A percentile compares a stretch with the other conserved stretches of the same genome.
Conservation (phyloP, 2,888 invertebrate species). For the Polylopha cassiicola region DNA sequence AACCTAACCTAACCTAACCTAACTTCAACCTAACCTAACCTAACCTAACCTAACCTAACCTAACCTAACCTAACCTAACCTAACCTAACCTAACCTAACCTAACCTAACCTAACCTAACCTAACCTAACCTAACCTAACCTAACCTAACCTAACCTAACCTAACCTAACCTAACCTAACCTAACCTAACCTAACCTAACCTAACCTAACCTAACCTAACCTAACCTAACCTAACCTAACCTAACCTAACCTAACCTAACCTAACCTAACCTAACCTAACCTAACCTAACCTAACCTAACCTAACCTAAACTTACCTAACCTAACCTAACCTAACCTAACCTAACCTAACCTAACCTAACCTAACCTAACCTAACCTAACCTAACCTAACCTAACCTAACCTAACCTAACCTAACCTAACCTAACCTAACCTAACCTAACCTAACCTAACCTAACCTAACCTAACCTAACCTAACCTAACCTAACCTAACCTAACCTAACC, state of each 20-base stretch:
- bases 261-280: constrained; percentile 25
- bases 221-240: constrained; percentile 27
- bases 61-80: constrained; percentile 21
- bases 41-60: constrained; percentile 22
- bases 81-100: constrained; percentile 28
- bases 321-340: constrained; percentile 24
- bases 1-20: constrained; percentile 25
- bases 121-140: constrained; percentile 14
- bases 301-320: constrained; percentile 23
- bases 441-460: constrained; percentile 24
- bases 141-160: constrained; percentile 14
- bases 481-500: constrained; percentile 22
- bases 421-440: constrained; percentile 24
- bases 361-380: constrained; percentile 24
- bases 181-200: constrained; percentile 18
- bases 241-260: constrained; percentile 27
- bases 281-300: constrained; percentile 25
- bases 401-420: constrained; percentile 23
- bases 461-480: constrained; percentile 22
- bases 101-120: constrained; percentile 24
- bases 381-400: constrained; percentile 24
- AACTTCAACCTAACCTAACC: constrained; percentile 23
- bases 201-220: constrained; percentile 26
- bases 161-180: constrained; percentile 11
- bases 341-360: constrained; percentile 23